These are phyloP conservation scores for Cremastinae sp. DNA, from an alignment of 2,888 invertebrate species.

Conservation along the genomic window DNA sequence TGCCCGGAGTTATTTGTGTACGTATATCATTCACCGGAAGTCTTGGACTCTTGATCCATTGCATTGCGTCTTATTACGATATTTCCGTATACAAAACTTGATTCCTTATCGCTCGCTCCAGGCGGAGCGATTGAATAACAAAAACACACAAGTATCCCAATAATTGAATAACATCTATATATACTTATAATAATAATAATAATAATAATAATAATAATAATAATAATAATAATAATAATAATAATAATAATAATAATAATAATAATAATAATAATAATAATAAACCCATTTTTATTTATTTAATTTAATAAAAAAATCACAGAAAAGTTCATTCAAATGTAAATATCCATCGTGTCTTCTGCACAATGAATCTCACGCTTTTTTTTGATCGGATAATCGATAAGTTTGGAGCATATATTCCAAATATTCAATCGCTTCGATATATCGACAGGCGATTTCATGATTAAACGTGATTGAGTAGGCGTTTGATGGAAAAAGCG, in stretches of 20 bases:
- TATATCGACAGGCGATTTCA: slow-evolving; percentile 40
- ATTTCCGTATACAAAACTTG: background rate
- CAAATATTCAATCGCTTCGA: too few relatives aligned
- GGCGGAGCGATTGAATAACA: background rate
- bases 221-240: too few relatives aligned
- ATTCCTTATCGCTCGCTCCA: background rate
- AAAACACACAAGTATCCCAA: background rate
- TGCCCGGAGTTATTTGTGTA: background rate
- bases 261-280: too few relatives aligned
- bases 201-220: too few relatives aligned
- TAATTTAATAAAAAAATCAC: too few relatives aligned
- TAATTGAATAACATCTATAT: too few relatives aligned
- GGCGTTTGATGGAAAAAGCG: background rate
- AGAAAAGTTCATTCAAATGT: too few relatives aligned
- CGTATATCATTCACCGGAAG: slow-evolving; percentile 44
- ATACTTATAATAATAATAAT: too few relatives aligned
- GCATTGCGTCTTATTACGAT: background rate
- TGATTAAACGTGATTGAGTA: background rate
- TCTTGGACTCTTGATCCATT: slow-evolving; percentile 30
- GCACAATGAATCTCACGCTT: background rate
- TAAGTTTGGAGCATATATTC: too few relatives aligned
- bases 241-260: too few relatives aligned
- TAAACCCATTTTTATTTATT: too few relatives aligned
- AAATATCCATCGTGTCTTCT: too few relatives aligned
- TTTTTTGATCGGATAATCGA: background rate